Base-by-base conservation (phyloP, 2,113 vertebrate species). In the Myiozetetes cayanensis region DNA sequence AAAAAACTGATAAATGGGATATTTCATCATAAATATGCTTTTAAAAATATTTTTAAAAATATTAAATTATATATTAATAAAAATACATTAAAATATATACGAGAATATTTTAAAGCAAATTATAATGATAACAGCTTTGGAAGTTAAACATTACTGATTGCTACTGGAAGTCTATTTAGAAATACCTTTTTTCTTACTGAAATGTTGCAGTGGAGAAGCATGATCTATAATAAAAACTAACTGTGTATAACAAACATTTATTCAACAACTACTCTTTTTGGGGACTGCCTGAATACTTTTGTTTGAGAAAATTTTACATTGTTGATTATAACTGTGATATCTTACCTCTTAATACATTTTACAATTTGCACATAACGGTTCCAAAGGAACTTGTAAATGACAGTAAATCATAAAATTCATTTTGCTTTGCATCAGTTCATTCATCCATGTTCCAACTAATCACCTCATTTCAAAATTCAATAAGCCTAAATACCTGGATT, bases 401-500 rank as follows among this genome's bases (percentile, higher is more conserved):
- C 80, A 98, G 96, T 98, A 98, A 98, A 98, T 98, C 97, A 98
- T 98, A 98, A 98, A 98, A 98, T 98, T 98, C 97, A 98, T 98
- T 98, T 98, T 98, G 96, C 96, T 98, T 96, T 98, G 97, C 97
- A 97, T 97, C 97, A 96, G 97, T 98, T 98, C 97, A 98, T 98
- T 98, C 98, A 98, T 98, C 97, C 96, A 94, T 97, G 97, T 78
- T 78, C 95, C 97, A 93, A 97, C 98, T 98, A 98, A 98, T 98
- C 98, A 98, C 98, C 98, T 98, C 96, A 98, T 98, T 98, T 98
- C 97, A 98, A 98, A 98, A 98, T 98, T 98, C 98, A 98, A 98
- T 98, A 98, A 98, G 95, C 97, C 97, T 98, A 98, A 98, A 98
- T 98, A 98, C 98, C 98, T 98, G 97, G 97, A 98, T 98, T 98